Base-by-base conservation (phyloP, 2,888 invertebrate species). In the Flabesymbios commensalis region DNA sequence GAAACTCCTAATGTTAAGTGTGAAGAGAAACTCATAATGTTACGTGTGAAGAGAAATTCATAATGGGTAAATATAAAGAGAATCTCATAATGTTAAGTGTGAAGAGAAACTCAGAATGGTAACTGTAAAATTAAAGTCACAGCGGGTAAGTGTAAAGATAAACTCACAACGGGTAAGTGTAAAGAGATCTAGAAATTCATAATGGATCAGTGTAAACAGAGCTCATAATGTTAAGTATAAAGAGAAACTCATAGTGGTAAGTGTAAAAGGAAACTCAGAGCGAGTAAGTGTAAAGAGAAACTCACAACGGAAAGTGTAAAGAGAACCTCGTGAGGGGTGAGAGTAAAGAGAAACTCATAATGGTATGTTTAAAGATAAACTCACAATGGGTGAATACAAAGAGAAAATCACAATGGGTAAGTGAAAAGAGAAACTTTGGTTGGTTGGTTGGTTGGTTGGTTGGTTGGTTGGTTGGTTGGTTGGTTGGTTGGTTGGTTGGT, bases 381-480 rank as follows among this genome's bases (percentile, higher is more conserved):
- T 47, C 17, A 36, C 17, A 14, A 14, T 14, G 14, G n/a, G n/a
- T n/a, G n/a, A n/a, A n/a, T n/a, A n/a, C n/a, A n/a, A n/a, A n/a
- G n/a, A n/a, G n/a, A n/a, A n/a, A n/a, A n/a, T n/a, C 74, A 94
- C 95, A 57, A 98, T 97, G 57, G 97, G 97, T 84, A 45, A 17
- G 61, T 5, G 14, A 36, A 14, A 10, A 36, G 47, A 14, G 14
- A 47, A 10, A 47, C 22, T 47, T n/a, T n/a, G n/a, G n/a, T n/a
- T n/a, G n/a, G n/a, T n/a, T n/a, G n/a, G n/a, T n/a, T n/a, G n/a
- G n/a, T n/a, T n/a, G n/a, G n/a, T n/a, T n/a, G n/a, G n/a, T n/a
- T n/a, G n/a, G n/a, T n/a, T n/a, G n/a, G n/a, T n/a, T n/a, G n/a
- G n/a, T n/a, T n/a, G n/a, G n/a, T n/a, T n/a, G n/a, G n/a, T n/a